Evolutionary conservation across 2,888 invertebrate species (phyloP).

Genomic region (Ellobium chinense): DNA sequence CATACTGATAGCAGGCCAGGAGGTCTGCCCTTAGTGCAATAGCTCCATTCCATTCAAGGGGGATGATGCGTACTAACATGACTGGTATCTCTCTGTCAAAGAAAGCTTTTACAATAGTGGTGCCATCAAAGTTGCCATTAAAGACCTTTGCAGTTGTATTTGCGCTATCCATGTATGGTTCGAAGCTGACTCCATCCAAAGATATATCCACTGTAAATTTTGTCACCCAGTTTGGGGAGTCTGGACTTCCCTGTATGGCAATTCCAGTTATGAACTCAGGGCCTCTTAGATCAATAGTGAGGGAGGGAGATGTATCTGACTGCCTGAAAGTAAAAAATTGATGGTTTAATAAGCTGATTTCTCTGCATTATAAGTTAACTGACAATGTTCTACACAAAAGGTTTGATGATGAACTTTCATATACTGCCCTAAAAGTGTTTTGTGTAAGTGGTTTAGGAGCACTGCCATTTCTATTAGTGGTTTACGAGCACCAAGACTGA

Average conservation of each 20-base stretch:
- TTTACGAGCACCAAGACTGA: no score
- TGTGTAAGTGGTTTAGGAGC: no score
- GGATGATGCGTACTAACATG: slow-evolving; percentile 61
- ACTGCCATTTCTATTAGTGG: no score
- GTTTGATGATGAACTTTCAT: no score
- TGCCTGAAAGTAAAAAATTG: slow-evolving; percentile 33
- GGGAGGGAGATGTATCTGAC: slow-evolving; percentile 33
- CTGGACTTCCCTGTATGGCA: slow-evolving; percentile 53
- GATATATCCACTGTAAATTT: slow-evolving; percentile 50
- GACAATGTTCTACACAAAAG: no score
- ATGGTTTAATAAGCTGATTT: no score
- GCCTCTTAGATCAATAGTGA: slow-evolving; percentile 48
- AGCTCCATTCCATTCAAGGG: slow-evolving; percentile 60
- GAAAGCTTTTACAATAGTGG: slow-evolving; percentile 47
- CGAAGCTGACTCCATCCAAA: slow-evolving; percentile 49
- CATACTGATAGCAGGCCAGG: slow-evolving; percentile 55
- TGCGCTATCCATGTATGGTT: slow-evolving; percentile 43
- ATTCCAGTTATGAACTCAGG: slow-evolving; percentile 52
- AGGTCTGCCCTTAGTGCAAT: slow-evolving; percentile 67
- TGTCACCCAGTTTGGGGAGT: slow-evolving; percentile 55
- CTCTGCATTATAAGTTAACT: no score
- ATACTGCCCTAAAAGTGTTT: no score
- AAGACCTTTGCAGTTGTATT: slow-evolving; percentile 41
- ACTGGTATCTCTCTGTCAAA: slow-evolving; percentile 65
- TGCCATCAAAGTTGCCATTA: slow-evolving; percentile 52